Evolutionary conservation across 1,140 invertebrate species (phyloP), one percentile per base, ranked within the genome.

Genomic region (Diabrotica undecimpunctata): DNA sequence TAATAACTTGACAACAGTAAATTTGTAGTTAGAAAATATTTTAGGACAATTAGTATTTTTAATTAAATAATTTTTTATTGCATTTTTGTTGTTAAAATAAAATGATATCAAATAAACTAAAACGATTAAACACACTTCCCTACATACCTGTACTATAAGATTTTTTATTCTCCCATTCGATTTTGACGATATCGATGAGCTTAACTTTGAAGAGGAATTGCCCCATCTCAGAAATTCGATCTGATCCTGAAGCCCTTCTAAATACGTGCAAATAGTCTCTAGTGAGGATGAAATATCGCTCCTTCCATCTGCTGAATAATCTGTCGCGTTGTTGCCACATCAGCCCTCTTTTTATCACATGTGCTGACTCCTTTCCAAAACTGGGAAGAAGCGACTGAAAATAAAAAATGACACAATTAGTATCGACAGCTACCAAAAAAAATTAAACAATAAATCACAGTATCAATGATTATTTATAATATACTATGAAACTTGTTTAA

Each of bases 191-290:
- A 72, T 87, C 86, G 50, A 86, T 84, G 65, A 88, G 75, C 76
- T 87, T 86, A 56, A 88, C 85, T 81, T 88, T 88, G 78, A 87
- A 88, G 61, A 88, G 82, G 75, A 88, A 89, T 71, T 86, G 85
- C 59, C 87, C 87, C 87, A 89, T 88, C 72, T 88, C 86, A 6
- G 87, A 88, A 64, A 87, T 85, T 60, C 84, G 80, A 70, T 87
- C 83, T 37, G 81, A 76, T 54, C 83, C 83, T 6, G 85, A 84
- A 38, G 85, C 84, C 72, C 86, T 81, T 70, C 88, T 83, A 75
- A 89, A 89, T 77, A 87, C 89, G 69, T 88, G 85, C 59, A 89
- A 79, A 74, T 89, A 89, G 71, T 89, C 88, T 62, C 83, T 79
- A 13, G 88, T 88, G 10, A 88, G 78, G 55, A 88, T 85, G 78